Percentiles rank a stretch among this genome's conserved stretches.
These are phyloP conservation scores for Strix aluco DNA, from an alignment of 2,113 vertebrate genomes.

Conservation along the genomic window DNA sequence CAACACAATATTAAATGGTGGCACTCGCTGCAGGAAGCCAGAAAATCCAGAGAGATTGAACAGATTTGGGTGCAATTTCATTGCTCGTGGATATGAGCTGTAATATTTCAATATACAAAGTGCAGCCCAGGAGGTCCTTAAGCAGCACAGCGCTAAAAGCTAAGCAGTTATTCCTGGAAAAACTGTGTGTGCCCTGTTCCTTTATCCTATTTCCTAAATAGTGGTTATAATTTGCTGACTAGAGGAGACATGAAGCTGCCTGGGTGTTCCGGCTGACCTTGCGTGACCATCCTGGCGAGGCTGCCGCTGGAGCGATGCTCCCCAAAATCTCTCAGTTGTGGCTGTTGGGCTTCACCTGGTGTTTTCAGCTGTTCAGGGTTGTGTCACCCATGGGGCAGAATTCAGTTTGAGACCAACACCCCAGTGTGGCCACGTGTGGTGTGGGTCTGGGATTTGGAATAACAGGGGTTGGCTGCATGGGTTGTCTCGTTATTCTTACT, in stretches of 20 bases:
- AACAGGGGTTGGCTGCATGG: rapidly evolving
- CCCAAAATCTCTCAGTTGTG: rapidly evolving
- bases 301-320: background rate
- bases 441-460: background rate
- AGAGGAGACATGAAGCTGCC: background rate
- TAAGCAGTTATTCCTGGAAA: background rate
- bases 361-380: background rate
- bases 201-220: background rate
- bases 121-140: background rate
- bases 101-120: background rate
- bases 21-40: rapidly evolving
- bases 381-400: background rate
- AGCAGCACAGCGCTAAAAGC: background rate
- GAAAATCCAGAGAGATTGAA: background rate
- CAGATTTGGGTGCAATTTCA: background rate
- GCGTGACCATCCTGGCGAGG: rapidly evolving
- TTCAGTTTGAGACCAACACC: background rate
- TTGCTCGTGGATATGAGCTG: background rate
- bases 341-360: rapidly evolving
- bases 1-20: background rate
- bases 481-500: background rate
- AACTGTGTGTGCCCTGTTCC: background rate
- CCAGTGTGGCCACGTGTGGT: rapidly evolving
- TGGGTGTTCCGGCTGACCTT: background rate
- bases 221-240: background rate